These are phyloP conservation scores for Colletes collaris DNA, from an alignment of 2,888 invertebrate species.

Conservation along the genomic window DNA sequence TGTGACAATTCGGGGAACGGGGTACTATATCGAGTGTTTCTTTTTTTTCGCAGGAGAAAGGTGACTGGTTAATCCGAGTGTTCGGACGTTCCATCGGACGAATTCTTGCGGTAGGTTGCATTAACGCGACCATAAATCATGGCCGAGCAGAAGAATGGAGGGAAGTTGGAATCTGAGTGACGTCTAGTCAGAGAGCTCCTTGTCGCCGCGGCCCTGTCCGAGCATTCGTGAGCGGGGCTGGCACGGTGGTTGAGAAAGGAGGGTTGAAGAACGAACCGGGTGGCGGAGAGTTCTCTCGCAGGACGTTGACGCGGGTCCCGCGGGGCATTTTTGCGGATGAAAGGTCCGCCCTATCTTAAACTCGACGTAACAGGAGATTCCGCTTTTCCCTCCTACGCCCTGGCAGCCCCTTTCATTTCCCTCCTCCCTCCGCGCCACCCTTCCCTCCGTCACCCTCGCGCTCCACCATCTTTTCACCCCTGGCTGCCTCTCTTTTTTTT, in stretches of 20 bases:
- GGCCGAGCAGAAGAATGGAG: slow-evolving; percentile 63
- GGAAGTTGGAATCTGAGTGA: slow-evolving; percentile 71
- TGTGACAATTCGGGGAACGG: too few species aligned
- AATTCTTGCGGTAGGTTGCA: slow-evolving; percentile 64
- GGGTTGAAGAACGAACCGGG: slow-evolving; percentile 36
- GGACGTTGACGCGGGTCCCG: slow-evolving; percentile 81
- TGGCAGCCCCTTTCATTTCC: slow-evolving; percentile 20
- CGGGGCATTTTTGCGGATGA: slow-evolving; percentile 80
- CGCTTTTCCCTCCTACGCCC: slow-evolving; percentile 28
- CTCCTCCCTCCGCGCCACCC: not conserved
- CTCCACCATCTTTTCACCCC: not conserved
- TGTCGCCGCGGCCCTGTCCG: slow-evolving; percentile 64
- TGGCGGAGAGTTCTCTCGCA: slow-evolving; percentile 42
- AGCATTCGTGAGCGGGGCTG: slow-evolving; percentile 68
- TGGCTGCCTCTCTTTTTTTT: not conserved
- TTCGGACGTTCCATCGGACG: slow-evolving; percentile 45
- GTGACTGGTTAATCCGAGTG: slow-evolving; percentile 49
- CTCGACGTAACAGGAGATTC: slow-evolving; percentile 66
- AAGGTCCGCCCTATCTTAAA: slow-evolving; percentile 71
- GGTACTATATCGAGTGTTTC: too few species aligned
- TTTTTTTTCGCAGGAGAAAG: not conserved
- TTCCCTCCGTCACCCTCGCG: not conserved
- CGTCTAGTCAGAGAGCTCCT: slow-evolving; percentile 70
- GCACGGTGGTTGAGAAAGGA: slow-evolving; percentile 40
- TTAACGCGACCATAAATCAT: slow-evolving; percentile 78